Evolutionary conservation across 2,113 vertebrate genomes (phyloP), one percentile per base, ranked within the genome.

Genomic region (Alosa alosa): DNA sequence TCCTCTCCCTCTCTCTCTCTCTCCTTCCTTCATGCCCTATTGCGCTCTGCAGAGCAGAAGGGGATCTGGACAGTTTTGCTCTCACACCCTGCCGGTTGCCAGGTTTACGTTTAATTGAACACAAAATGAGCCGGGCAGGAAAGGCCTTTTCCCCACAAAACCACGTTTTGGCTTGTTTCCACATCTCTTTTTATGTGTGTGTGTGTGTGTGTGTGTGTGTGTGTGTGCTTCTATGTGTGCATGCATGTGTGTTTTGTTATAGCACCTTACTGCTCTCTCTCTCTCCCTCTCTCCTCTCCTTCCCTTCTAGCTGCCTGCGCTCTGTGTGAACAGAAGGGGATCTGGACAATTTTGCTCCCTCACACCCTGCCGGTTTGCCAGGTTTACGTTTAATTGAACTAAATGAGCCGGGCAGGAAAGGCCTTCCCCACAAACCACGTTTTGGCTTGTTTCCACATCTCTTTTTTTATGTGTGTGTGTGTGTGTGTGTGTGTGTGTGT

Each of bases 61-160:
- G 60, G 60, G 60, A 68, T 68, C 60, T 68, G 60, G 60, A 68
- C 60, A 68, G 60, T 31, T 68, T 68, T 25, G 60, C n/a, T 25
- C 60, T 31, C 22, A 68, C 60, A 68, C 60, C 60, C 60, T 7
- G n/a, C n/a, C n/a, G 25, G 22, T 25, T 68, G 60, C 60, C 60
- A 68, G 60, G 6, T 68, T n/a, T 68, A 22, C 60, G 25, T 25
- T 31, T 68, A 68, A 68, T 68, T 68, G 60, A 68, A 68, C 60
- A 68, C 60, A 68, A 68, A 68, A 68, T 68, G 60, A 68, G 60
- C 60, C 8, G 22, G n/a, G 60, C 60, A 68, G 60, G 22, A 68
- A 31, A 6, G 11, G 25, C 60, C 60, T 68, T 68, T 25, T 44
- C 41, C 60, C 60, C 60, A 68, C 60, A 68, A 68, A 68, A 68